These are phyloP conservation scores for Anthrax anthrax DNA, from an alignment of 2,888 invertebrate genomes.

Conservation along the genomic window DNA sequence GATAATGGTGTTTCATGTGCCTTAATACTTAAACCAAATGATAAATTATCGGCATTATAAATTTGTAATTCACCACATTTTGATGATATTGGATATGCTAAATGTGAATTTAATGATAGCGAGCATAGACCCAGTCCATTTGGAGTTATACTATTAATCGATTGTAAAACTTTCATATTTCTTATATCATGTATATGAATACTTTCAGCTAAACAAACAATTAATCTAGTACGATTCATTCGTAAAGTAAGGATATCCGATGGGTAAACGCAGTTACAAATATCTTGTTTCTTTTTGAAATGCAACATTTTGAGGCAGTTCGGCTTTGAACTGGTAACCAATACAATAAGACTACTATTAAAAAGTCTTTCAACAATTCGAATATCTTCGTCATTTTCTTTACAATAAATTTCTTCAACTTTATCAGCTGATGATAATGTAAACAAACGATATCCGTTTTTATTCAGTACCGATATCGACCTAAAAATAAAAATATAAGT, in stretches of 20 bases:
- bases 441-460: conserved; percentile 28
- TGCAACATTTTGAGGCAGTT: conserved; percentile 33
- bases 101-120: conserved; percentile 29
- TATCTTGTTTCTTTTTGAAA: conserved; percentile 34
- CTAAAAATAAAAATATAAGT: conserved; percentile 19
- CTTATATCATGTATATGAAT: conserved; percentile 35
- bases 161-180: conserved; percentile 33
- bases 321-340: conserved; percentile 30
- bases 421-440: conserved; percentile 27
- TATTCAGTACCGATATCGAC: conserved; percentile 27
- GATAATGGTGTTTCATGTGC: conserved; percentile 31
- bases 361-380: conserved; percentile 32
- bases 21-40: conserved; percentile 25
- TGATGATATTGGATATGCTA: conserved; percentile 26
- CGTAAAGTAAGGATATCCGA: conserved; percentile 30
- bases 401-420: conserved; percentile 32
- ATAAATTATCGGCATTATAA: conserved; percentile 28
- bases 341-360: conserved; percentile 30
- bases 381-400: conserved; percentile 23
- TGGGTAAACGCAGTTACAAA: conserved; percentile 33
- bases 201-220: conserved; percentile 28
- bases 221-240: conserved; percentile 30
- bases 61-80: conserved; percentile 26
- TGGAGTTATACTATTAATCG: conserved; percentile 28
- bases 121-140: conserved; percentile 30